phyloP scores from a whole-genome alignment of 1,140 invertebrate genomes.

The Bombyx mori region DNA sequence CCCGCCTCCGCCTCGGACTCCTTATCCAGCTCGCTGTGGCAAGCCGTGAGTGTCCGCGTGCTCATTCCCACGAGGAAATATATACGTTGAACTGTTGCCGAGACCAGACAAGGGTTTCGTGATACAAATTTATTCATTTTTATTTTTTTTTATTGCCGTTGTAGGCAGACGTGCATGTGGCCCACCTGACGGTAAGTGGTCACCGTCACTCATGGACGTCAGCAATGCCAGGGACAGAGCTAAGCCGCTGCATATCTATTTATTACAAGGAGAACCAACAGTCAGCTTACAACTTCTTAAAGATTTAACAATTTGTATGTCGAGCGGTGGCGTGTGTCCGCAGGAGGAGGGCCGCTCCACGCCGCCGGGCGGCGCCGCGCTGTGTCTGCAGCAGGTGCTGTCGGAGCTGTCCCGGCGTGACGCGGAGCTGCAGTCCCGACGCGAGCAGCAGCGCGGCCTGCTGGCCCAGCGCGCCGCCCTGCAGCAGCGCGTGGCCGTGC shows the following conservation, averaged over 20 bases:
- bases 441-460: conserved; percentile 16
- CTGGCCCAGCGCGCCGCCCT: conserved; percentile 29
- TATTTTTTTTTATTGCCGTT: background rate
- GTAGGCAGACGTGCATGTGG: background rate
- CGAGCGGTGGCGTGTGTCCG: background rate
- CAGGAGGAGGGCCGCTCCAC: conserved; percentile 6
- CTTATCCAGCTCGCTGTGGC: conserved; percentile 37
- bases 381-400: conserved; percentile 33
- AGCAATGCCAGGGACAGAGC: too few relatives aligned
- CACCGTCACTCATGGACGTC: too few relatives aligned
- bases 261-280: conserved; percentile 1
- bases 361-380: conserved; percentile 15
- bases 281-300: background rate
- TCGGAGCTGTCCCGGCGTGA: conserved; percentile 32
- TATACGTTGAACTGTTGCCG: background rate
- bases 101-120: background rate
- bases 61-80: background rate
- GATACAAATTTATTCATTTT: background rate
- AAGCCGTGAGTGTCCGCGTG: conserved; percentile 10
- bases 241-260: too few relatives aligned
- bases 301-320: too few relatives aligned
- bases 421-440: conserved; percentile 31
- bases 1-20: conserved; percentile 42
- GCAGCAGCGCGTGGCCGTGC: conserved; percentile 11
- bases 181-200: too few relatives aligned